These are phyloP conservation scores for Ectropis grisescens DNA, from an alignment of 1,140 invertebrate genomes.

Conservation along the genomic window DNA sequence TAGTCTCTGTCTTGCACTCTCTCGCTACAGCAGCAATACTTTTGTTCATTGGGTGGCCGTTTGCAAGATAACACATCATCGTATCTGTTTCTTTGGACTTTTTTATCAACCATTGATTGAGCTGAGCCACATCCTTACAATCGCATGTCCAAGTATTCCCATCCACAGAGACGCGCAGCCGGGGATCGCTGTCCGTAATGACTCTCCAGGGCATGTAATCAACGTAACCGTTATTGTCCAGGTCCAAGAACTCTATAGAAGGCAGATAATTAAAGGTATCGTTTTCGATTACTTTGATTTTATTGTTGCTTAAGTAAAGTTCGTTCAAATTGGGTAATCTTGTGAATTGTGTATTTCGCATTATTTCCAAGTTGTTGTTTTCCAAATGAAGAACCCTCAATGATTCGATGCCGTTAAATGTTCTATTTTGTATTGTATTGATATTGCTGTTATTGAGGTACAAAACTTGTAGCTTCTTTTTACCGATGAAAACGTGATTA, in stretches of 20 bases:
- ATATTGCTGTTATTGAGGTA: constrained; percentile 89
- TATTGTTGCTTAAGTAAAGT: constrained; percentile 85
- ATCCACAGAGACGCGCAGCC: constrained; percentile 74
- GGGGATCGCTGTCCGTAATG: constrained; percentile 68
- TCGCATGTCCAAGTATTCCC: constrained; percentile 83
- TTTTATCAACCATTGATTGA: constrained; percentile 75
- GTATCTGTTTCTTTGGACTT: constrained; percentile 64
- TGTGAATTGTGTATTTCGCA: constrained; percentile 86
- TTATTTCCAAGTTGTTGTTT: constrained; percentile 80
- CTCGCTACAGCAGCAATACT: constrained; percentile 57
- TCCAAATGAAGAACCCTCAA: constrained; percentile 83
- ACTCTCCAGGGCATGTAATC: constrained; percentile 83
- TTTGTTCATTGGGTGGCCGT: constrained; percentile 59
- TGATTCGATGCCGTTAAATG: constrained; percentile 86
- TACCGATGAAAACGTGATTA: constrained; percentile 89
- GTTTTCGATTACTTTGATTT: constrained; percentile 80
- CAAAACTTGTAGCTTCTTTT: constrained; percentile 86
- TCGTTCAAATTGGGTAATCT: constrained; percentile 80
- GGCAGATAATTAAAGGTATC: constrained; percentile 81
- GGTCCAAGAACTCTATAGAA: constrained; percentile 80
- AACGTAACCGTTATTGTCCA: constrained; percentile 85
- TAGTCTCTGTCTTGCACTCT: constrained; percentile 61
- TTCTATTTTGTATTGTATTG: constrained; percentile 82
- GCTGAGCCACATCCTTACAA: constrained; percentile 74
- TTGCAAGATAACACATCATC: constrained; percentile 62